A percentile compares a stretch with the other conserved stretches of the same genome.
Evolutionary conservation across 2,797 vertebrate species (phyloP).

Genomic region (Australoheros facetus): DNA sequence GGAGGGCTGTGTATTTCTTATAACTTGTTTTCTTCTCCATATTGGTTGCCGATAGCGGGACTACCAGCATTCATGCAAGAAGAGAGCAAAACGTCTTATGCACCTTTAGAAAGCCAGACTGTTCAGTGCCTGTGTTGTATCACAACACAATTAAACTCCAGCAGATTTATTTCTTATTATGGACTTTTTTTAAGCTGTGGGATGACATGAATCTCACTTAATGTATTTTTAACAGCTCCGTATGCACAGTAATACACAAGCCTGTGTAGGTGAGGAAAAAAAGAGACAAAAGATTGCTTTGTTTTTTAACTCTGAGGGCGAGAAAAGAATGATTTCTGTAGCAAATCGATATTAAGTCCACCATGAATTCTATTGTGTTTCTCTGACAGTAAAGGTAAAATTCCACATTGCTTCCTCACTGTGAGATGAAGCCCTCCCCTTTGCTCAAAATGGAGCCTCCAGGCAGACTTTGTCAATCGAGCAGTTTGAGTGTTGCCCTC

Average conservation of each 20-base stretch:
- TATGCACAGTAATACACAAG: conserved; percentile 10
- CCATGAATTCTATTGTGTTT: conserved; percentile 48
- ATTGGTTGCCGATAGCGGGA: not conserved
- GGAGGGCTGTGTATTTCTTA: not conserved
- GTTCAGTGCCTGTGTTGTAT: conserved; percentile 26
- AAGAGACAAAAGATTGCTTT: conserved; percentile 33
- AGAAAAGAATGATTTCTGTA: conserved; percentile 44
- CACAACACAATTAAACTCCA: conserved; percentile 22
- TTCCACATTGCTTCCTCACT: conserved; percentile 46
- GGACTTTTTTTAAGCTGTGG: conserved; percentile 18
- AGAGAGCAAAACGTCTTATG: conserved; percentile 30
- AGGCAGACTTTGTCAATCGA: conserved; percentile 68
- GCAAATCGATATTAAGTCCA: conserved; percentile 51
- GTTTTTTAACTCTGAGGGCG: conserved; percentile 32
- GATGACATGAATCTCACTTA: conserved; percentile 14
- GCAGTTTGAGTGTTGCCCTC: conserved; percentile 62
- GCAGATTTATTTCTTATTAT: conserved; percentile 28
- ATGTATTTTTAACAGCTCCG: conserved; percentile 37
- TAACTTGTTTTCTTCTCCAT: not conserved
- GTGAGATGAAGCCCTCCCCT: conserved; percentile 42
- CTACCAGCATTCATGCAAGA: conserved; percentile 14
- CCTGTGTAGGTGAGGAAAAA: conserved; percentile 24
- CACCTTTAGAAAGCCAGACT: conserved; percentile 38
- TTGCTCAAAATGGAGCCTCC: conserved; percentile 63
- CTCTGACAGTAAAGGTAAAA: conserved; percentile 45